These are phyloP conservation scores for Champsocephalus esox DNA, from an alignment of 2,797 vertebrate genomes.

Conservation along the genomic window DNA sequence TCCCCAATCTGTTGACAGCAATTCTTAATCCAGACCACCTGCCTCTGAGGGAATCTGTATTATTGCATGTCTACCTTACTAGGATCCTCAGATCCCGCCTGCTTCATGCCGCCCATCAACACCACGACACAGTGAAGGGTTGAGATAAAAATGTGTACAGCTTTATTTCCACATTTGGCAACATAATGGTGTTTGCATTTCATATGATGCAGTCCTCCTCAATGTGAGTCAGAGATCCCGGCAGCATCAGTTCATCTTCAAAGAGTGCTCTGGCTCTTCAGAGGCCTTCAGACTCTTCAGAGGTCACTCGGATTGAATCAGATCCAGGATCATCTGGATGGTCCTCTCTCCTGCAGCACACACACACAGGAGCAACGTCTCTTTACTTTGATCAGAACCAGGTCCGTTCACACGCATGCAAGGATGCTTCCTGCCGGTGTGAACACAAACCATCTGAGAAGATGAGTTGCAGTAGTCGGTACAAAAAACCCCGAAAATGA, in stretches of 20 bases:
- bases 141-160: slow-evolving; percentile 43
- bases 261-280: slow-evolving; percentile 10
- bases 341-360: slow-evolving; percentile 89
- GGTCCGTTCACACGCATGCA: too few relatives aligned
- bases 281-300: not conserved
- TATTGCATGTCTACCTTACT: not conserved
- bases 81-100: not conserved
- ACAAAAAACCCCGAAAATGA: too few relatives aligned
- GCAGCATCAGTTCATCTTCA: not conserved
- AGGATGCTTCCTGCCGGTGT: too few relatives aligned
- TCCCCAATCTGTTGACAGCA: too few relatives aligned
- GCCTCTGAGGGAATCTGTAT: too few relatives aligned
- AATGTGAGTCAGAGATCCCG: slow-evolving; percentile 45
- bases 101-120: not conserved
- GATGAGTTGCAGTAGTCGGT: too few relatives aligned
- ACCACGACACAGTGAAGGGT: not conserved
- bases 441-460: too few relatives aligned
- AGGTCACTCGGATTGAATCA: slow-evolving; percentile 90
- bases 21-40: too few relatives aligned
- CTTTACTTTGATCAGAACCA: too few relatives aligned
- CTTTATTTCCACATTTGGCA: slow-evolving; percentile 54
- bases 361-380: not conserved
- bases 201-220: slow-evolving; percentile 43
- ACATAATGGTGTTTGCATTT: slow-evolving; percentile 25
- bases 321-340: slow-evolving; percentile 92